Evolutionary conservation across 2,113 vertebrate species (phyloP).

Genomic region (Corythornis madagascariensis): DNA sequence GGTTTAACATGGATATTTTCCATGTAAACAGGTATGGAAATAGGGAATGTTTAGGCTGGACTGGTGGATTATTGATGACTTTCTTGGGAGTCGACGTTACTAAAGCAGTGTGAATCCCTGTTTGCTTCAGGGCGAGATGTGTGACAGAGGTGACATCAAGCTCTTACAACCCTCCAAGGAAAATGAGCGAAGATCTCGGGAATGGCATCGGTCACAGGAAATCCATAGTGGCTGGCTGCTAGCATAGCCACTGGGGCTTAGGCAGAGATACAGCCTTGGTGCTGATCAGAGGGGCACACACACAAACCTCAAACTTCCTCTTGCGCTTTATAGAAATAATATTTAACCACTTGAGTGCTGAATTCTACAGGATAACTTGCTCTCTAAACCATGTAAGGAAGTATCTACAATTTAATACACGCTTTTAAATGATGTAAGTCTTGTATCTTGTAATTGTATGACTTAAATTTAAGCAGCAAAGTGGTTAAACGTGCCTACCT

Average conservation of each 20-base stretch:
- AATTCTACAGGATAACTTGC: slow-evolving; percentile 77
- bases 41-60: slow-evolving; percentile 90
- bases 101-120: slow-evolving; percentile 99
- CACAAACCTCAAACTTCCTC: slow-evolving; percentile 69
- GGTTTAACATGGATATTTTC: slow-evolving; percentile 84
- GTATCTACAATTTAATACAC: slow-evolving; percentile 68
- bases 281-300: slow-evolving; percentile 81
- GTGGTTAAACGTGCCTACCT: slow-evolving; percentile 83
- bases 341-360: slow-evolving; percentile 79
- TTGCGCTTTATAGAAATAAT: slow-evolving; percentile 74
- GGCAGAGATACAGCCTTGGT: slow-evolving; percentile 94
- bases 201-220: slow-evolving; percentile 98
- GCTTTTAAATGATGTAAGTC: slow-evolving; percentile 74
- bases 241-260: slow-evolving; percentile 93
- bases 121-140: slow-evolving; percentile 99
- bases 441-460: slow-evolving; percentile 74
- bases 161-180: slow-evolving; percentile 97
- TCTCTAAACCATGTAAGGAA: slow-evolving; percentile 76
- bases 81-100: slow-evolving; percentile 98
- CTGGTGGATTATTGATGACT: slow-evolving; percentile 88
- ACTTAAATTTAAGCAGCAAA: slow-evolving; percentile 82
- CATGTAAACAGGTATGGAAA: slow-evolving; percentile 86
- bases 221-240: slow-evolving; percentile 93
- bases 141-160: slow-evolving; percentile 99
- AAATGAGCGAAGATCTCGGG: slow-evolving; percentile 99